A percentile compares a stretch with the other conserved stretches of the same genome.
These are phyloP conservation scores for Merodon equestris DNA, from an alignment of 2,888 invertebrate species.

Conservation along the genomic window DNA sequence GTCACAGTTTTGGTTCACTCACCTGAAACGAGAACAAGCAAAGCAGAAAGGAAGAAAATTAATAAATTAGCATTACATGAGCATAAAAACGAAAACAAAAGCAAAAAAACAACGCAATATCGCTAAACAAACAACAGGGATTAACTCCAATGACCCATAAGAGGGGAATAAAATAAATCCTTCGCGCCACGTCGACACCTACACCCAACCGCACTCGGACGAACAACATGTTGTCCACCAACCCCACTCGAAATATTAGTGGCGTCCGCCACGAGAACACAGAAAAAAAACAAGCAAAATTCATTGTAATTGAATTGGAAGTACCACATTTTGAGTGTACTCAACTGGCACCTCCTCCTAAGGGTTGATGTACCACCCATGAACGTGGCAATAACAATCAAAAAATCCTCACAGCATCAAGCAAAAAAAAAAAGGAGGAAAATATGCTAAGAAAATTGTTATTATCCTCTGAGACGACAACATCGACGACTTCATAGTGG, in stretches of 20 bases:
- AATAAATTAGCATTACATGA: constrained; percentile 54
- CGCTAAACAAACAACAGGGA: constrained; percentile 31
- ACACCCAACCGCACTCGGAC: constrained; percentile 26
- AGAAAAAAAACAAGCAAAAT: constrained; percentile 12
- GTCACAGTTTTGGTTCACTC: constrained; percentile 56
- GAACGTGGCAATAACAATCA: constrained; percentile 49
- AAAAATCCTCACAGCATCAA: constrained; percentile 32
- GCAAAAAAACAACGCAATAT: neutral
- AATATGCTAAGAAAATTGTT: constrained; percentile 68
- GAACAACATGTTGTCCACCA: no score
- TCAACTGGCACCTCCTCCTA: constrained; percentile 61
- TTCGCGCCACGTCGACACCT: constrained; percentile 18
- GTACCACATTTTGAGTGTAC: constrained; percentile 64
- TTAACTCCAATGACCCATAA: constrained; percentile 57
- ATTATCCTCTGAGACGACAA: constrained; percentile 59
- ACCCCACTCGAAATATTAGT: constrained; percentile 14
- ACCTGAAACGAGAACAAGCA: constrained; percentile 55
- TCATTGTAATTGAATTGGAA: constrained; percentile 67
- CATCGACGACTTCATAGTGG: no score
- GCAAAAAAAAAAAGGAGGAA: constrained; percentile 2
- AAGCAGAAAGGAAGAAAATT: constrained; percentile 35
- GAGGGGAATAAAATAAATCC: constrained; percentile 36
- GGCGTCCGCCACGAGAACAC: constrained; percentile 6
- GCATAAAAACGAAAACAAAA: constrained; percentile 8
- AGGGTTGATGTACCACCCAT: neutral